A percentile compares a stretch with the other conserved stretches of the same genome.
Conservation (phyloP, 2,797 vertebrate species). For the Sphenopsis melanotis region DNA sequence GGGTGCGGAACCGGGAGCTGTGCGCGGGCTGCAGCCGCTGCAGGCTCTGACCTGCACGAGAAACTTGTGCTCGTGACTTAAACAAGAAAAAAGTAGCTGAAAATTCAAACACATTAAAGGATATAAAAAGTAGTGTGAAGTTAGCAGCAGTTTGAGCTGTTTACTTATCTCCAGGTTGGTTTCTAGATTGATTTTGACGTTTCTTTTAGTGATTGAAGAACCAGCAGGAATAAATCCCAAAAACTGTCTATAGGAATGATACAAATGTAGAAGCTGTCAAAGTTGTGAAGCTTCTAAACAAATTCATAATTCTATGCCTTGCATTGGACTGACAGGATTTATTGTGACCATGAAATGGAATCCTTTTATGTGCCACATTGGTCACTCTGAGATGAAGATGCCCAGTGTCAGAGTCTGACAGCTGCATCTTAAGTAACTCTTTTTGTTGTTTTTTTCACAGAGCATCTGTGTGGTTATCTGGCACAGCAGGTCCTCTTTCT, state of each 20-base stretch:
- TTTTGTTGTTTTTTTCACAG: neutral
- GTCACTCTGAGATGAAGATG: neutral
- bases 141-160: neutral
- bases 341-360: neutral
- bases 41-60: fast-evolving
- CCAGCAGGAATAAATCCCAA: neutral
- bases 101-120: neutral
- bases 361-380: fast-evolving
- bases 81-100: fast-evolving
- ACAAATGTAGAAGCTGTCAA: neutral
- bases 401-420: neutral
- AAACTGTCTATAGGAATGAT: neutral
- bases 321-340: neutral
- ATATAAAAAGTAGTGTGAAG: neutral
- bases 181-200: neutral
- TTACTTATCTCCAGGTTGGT: neutral
- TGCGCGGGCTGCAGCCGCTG: too few species aligned
- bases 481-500: neutral
- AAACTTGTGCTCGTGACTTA: fast-evolving
- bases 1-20: fast-evolving
- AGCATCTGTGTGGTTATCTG: neutral
- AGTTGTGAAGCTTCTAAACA: neutral
- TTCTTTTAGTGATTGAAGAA: neutral
- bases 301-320: neutral
- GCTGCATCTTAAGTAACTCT: neutral